Evolutionary conservation across 2,113 vertebrate genomes (phyloP).

Genomic region (Cyphomyrus plagiostoma): DNA sequence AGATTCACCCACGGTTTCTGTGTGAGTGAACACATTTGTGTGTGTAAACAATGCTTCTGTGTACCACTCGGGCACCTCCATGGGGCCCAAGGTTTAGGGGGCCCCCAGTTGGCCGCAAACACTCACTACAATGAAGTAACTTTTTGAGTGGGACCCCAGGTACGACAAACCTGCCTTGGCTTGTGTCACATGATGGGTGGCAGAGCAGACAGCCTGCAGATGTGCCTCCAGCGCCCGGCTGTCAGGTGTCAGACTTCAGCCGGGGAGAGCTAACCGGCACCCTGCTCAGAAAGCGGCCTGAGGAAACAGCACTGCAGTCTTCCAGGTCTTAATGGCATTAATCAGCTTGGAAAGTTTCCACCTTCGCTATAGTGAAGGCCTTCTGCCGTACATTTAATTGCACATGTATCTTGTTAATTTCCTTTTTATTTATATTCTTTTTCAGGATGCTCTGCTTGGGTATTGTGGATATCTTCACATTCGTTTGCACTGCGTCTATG

Average conservation of each 20-base stretch:
- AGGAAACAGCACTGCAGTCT: neutral
- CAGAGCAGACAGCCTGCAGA: neutral
- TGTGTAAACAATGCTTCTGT: neutral
- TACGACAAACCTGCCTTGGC: neutral
- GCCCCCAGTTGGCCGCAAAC: neutral
- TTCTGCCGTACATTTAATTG: neutral
- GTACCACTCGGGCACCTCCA: neutral
- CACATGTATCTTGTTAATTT: neutral
- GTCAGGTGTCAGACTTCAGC: neutral
- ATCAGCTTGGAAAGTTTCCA: neutral
- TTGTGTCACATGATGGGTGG: neutral
- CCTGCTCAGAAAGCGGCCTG: neutral
- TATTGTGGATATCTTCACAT: neutral
- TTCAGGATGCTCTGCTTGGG: neutral
- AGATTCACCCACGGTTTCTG: neutral
- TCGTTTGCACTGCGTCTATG: neutral
- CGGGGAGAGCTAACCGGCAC: neutral
- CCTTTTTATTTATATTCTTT: neutral
- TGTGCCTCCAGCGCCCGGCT: neutral
- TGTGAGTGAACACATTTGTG: conserved; percentile 16
- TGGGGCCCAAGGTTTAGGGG: neutral
- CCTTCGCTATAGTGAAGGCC: neutral
- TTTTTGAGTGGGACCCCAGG: neutral
- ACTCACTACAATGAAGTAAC: neutral
- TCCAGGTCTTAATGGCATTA: neutral